Evolutionary conservation across 2,113 vertebrate genomes (phyloP).

Genomic region (Stigmatopora argus): DNA sequence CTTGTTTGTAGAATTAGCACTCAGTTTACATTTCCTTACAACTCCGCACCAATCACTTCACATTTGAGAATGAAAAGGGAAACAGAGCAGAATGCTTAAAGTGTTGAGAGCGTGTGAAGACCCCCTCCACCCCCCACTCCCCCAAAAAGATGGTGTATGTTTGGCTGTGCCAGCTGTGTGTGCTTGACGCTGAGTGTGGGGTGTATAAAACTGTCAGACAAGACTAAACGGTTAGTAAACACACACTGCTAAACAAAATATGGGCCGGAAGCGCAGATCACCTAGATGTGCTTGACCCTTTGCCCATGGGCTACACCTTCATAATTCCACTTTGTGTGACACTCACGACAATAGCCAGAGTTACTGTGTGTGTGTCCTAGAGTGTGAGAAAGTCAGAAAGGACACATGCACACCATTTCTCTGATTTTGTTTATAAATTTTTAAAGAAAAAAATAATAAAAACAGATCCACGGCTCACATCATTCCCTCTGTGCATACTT

Average conservation of each 20-base stretch:
- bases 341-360: conserved; percentile 19
- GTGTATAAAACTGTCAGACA: conserved; percentile 57
- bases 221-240: conserved; percentile 59
- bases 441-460: conserved; percentile 27
- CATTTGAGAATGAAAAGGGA: neutral
- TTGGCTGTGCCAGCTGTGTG: conserved; percentile 61
- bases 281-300: conserved; percentile 57
- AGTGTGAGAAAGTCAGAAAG: conserved; percentile 25
- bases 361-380: conserved; percentile 9
- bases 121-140: neutral
- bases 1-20: conserved; percentile 16
- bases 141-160: conserved; percentile 45
- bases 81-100: conserved; percentile 6
- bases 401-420: conserved; percentile 1
- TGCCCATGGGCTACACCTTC: conserved; percentile 35
- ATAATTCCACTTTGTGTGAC: conserved; percentile 41
- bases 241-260: conserved; percentile 61
- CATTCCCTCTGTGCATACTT: conserved; percentile 41
- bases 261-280: conserved; percentile 56
- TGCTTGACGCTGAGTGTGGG: conserved; percentile 50
- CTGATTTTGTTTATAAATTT: conserved; percentile 36
- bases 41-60: neutral
- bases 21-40: conserved; percentile 1
- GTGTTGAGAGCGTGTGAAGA: conserved; percentile 19
- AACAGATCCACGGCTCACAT: conserved; percentile 31